phyloP scores from a whole-genome alignment of 2,797 vertebrate genomes.

The Syndactyla subalaris region DNA sequence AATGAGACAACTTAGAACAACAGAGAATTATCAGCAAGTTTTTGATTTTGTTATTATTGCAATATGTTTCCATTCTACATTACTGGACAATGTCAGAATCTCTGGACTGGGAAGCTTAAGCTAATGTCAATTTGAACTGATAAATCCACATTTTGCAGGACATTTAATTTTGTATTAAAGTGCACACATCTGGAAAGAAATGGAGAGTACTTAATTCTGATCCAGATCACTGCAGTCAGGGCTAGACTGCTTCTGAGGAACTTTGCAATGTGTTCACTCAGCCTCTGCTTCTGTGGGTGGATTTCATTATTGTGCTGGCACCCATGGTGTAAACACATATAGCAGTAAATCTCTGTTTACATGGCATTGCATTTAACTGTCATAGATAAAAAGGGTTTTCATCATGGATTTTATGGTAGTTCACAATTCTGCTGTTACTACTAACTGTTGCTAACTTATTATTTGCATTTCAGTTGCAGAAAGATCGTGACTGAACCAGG shows the following conservation, averaged over 20 bases:
- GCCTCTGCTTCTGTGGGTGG: not conserved
- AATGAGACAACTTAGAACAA: not conserved
- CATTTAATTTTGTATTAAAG: not conserved
- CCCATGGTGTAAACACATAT: not conserved
- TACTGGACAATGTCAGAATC: not conserved
- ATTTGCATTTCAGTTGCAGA: not conserved
- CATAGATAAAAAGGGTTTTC: not conserved
- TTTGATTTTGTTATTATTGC: not conserved
- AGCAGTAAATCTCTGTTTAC: not conserved
- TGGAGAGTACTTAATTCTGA: not conserved
- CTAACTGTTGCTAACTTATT: not conserved
- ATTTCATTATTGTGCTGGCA: not conserved
- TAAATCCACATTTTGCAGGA: not conserved
- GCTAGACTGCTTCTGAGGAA: not conserved
- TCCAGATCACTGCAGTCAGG: not conserved
- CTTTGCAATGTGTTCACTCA: not conserved
- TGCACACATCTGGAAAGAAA: not conserved
- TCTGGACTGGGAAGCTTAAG: not conserved
- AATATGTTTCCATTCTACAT: not conserved
- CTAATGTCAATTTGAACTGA: not conserved
- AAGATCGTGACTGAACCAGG: not conserved
- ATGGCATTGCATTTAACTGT: not conserved
- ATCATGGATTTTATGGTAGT: not conserved
- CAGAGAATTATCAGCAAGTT: not conserved
- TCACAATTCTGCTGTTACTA: not conserved